Evolutionary conservation across 2,113 vertebrate genomes (phyloP).

Genomic region (Clarias magur): DNA sequence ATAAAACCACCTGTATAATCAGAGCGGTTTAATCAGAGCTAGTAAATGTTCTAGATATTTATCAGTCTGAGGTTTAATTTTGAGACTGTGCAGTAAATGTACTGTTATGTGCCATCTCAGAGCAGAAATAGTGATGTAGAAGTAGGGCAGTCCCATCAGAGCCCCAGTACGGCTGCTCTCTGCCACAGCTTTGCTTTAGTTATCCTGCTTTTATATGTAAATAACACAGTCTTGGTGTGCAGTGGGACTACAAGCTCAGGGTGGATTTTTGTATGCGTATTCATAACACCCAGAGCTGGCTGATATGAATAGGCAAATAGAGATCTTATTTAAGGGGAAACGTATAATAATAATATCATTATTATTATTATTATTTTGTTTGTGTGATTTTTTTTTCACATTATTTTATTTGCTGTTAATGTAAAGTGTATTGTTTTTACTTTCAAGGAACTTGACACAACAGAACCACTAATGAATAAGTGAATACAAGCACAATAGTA

Average conservation of each 20-base stretch:
- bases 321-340: background rate
- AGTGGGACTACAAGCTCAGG: background rate
- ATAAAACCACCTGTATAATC: background rate
- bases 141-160: conserved; percentile 32
- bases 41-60: background rate
- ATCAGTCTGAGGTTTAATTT: background rate
- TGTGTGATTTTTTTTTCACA: background rate
- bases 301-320: background rate
- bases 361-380: too few relatives aligned
- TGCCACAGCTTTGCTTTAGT: conserved; percentile 17
- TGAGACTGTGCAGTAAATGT: conserved; percentile 13
- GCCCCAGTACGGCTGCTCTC: conserved; percentile 14
- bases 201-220: conserved; percentile 37
- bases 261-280: background rate
- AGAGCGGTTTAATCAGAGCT: background rate
- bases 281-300: background rate
- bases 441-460: background rate
- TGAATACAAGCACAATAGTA: background rate
- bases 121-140: conserved; percentile 37
- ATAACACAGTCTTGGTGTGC: conserved; percentile 6
- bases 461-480: background rate
- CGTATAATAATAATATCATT: background rate
- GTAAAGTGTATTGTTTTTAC: background rate
- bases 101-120: conserved; percentile 13
- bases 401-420: background rate